These are phyloP conservation scores for Tachysurus vachellii DNA, from an alignment of 2,113 vertebrate species.

Conservation along the genomic window DNA sequence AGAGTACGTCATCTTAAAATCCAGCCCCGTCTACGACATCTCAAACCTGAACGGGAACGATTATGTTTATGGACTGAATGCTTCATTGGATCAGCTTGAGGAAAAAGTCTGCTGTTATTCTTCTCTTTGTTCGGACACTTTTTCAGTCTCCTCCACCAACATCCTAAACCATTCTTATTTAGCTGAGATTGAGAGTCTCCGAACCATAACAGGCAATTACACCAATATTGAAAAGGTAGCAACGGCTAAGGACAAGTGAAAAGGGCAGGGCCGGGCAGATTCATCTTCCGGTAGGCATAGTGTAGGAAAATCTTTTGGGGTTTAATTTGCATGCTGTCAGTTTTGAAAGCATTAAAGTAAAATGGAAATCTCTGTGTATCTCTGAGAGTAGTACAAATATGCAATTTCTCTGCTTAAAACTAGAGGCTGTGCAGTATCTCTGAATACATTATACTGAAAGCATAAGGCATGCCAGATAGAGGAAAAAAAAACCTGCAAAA, in stretches of 20 bases:
- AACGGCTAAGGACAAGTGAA: background rate
- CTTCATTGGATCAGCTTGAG: constrained; percentile 26
- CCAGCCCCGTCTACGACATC: constrained; percentile 43
- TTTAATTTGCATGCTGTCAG: background rate
- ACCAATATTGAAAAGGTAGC: constrained; percentile 58
- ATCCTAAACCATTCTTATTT: constrained; percentile 70
- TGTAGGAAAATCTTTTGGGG: background rate
- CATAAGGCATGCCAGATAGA: background rate
- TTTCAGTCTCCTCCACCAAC: constrained; percentile 33
- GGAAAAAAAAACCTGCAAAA: background rate
- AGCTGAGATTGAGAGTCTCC: constrained; percentile 31
- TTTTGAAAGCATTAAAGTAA: background rate
- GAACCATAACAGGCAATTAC: constrained; percentile 56
- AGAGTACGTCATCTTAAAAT: constrained; percentile 73
- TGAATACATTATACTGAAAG: background rate
- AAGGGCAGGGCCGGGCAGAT: background rate
- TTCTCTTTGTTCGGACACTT: background rate
- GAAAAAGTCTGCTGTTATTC: constrained; percentile 27
- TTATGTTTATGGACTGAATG: constrained; percentile 56
- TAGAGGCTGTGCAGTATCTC: background rate
- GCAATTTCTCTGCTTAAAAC: background rate
- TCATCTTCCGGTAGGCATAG: background rate
- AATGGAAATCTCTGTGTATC: background rate
- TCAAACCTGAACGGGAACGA: constrained; percentile 58
- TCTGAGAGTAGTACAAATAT: background rate